Conservation (phyloP, 1,140 invertebrate species). For the Drosophila grimshawi region DNA sequence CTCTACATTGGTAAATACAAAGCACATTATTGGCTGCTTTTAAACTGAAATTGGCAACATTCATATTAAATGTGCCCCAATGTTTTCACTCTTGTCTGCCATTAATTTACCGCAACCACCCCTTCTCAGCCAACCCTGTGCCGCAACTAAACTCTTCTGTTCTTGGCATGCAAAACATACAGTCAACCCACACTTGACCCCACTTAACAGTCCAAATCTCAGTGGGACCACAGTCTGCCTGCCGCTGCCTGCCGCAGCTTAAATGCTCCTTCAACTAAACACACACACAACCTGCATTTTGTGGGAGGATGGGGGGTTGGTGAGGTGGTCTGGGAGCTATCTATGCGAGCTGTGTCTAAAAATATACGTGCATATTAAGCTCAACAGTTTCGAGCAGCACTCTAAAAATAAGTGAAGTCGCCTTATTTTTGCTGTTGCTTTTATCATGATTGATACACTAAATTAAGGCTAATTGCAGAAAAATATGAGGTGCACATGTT, state of each 20-base stretch:
- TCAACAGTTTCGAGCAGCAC: background rate
- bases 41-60: conserved; percentile 63
- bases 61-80: conserved; percentile 63
- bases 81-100: conserved; percentile 55
- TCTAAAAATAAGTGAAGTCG: conserved; percentile 46
- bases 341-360: conserved; percentile 53
- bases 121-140: conserved; percentile 18
- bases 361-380: conserved; percentile 48
- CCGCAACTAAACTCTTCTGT: conserved; percentile 5
- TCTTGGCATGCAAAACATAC: conserved; percentile 69
- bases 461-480: conserved; percentile 79
- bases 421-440: conserved; percentile 15
- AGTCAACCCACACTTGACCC: conserved; percentile 24
- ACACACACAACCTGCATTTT: conserved; percentile 18
- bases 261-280: conserved; percentile 64
- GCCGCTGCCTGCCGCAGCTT: conserved; percentile 32
- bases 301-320: background rate
- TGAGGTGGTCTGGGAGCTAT: background rate
- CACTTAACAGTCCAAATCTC: conserved; percentile 45
- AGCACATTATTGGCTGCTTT: conserved; percentile 23
- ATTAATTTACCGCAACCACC: conserved; percentile 56
- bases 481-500: conserved; percentile 79
- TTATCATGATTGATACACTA: conserved; percentile 77
- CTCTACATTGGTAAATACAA: background rate
- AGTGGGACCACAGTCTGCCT: conserved; percentile 5